phyloP scores from a whole-genome alignment of 1,140 invertebrate genomes.

The Mizuhopecten yessoensis region DNA sequence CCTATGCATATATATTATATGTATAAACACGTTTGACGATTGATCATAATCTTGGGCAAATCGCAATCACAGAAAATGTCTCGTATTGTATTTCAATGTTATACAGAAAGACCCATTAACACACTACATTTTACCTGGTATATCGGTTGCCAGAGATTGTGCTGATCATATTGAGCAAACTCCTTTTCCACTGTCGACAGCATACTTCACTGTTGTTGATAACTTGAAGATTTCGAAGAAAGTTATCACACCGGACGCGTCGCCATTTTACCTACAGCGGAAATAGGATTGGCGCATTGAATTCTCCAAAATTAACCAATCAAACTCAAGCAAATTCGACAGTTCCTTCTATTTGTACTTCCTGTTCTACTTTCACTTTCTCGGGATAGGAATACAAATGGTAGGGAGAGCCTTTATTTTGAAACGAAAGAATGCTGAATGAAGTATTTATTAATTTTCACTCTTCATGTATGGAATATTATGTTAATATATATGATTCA shows the following conservation, averaged over 20 bases:
- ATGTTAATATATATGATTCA: too few relatives aligned
- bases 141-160: slow-evolving; percentile 16
- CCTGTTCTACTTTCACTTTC: slow-evolving; percentile 33
- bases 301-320: slow-evolving; percentile 28
- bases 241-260: slow-evolving; percentile 36
- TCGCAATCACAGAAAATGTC: not conserved
- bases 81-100: not conserved
- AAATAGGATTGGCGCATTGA: slow-evolving; percentile 19
- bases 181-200: slow-evolving; percentile 31
- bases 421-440: too few relatives aligned
- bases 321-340: not conserved
- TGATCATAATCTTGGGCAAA: not conserved
- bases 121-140: not conserved
- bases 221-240: slow-evolving; percentile 10
- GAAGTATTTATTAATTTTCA: too few relatives aligned
- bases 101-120: not conserved
- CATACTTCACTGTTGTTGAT: slow-evolving; percentile 33
- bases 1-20: not conserved
- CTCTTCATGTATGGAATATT: too few relatives aligned
- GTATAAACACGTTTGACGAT: slow-evolving; percentile 24
- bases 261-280: slow-evolving; percentile 23
- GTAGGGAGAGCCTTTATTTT: too few relatives aligned
- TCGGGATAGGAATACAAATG: too few relatives aligned
- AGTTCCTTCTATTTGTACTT: not conserved
- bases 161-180: slow-evolving; percentile 33